Base-by-base conservation (phyloP, 2,113 vertebrate genomes). In the Thalassoma bifasciatum region DNA sequence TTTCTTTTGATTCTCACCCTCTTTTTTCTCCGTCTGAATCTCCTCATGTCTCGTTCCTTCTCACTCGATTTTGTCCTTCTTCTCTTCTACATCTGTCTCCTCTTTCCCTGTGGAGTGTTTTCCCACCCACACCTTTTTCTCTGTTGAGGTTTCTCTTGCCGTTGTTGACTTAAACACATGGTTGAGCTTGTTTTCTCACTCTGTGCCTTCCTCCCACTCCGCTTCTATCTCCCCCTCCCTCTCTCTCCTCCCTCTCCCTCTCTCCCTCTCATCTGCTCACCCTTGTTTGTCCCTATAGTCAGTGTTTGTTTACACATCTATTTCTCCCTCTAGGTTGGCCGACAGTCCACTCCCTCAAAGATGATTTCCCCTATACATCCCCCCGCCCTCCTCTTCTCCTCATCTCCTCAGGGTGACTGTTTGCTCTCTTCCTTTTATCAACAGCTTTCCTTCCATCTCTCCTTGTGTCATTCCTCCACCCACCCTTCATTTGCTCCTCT, bases 121-220 rank as follows among this genome's bases (percentile, higher is more conserved):
- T 89, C 86, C 87, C 81, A 66, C 91, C 89, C 88, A 91, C 89
- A 85, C 83, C 78, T 86, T 85, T 75, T 80, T 79, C 81, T 91
- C 85, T 83, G 64, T 81, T 84, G 88, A 87, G 87, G 84, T 88
- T 88, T 87, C 75, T 86, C 85, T 80, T 63, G 75, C 87, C 36
- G 70, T 70, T 88, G 87, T 91, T 87, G 89, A 91, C 89, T 91
- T 88, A 91, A 89, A 91, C 90, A 91, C 89, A 91, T 82, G 90
- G 88, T 83, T 72, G 57, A 81, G 89, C 82, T 92, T 89, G 81
- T 90, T 92, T 90, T 90, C 85, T 91, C 82, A 57, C 86, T 88
- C 72, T 30, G 42, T 64, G 78, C 64, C 78, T 77, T 83, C 86
- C 81, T 89, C 89, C 79, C 83, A 83, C 83, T 88, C 88, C 34